Evolutionary conservation across 2,888 invertebrate genomes (phyloP), one percentile per base, ranked within the genome.

Genomic region (Coremacera marginata): DNA sequence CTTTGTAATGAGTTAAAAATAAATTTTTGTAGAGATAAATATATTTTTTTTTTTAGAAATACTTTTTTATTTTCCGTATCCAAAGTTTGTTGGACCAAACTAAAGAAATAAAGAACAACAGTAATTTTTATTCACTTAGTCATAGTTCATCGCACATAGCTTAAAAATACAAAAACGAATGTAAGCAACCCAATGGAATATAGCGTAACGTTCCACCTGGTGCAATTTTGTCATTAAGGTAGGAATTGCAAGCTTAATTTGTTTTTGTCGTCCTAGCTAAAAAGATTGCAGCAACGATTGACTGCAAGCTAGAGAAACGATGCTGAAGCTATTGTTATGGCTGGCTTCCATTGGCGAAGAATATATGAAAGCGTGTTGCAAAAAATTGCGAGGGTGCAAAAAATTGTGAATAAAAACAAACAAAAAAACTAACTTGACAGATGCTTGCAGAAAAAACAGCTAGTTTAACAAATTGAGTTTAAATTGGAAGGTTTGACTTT

Each of bases 391-490:
- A n/a, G n/a, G n/a, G n/a, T n/a, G n/a, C n/a, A n/a, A n/a, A n/a
- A n/a, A n/a, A n/a, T n/a, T n/a, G n/a, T n/a, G n/a, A n/a, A n/a
- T n/a, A 31, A 31, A 31, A 31, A 31, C 31, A 31, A 31, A 22
- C 22, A 34, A 16, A 57, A 71, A 57, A 9, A 1, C 4, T 51
- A 51, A 8, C 16, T 11, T 57, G 70, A 70, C 71, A 71, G 65
- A 75, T 60, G 72, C 67, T 63, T 60, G 49, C 44, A 67, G 55
- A 65, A 78, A 62, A 67, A n/a, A 60, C 3, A 78, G 79, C 79
- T 80, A 82, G 82, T 82, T 82, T 81, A 81, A 80, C 81, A 84
- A 85, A 84, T 85, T 84, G 83, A 81, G 83, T 83, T 84, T 84
- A 84, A 84, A 85, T 84, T 85, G 83, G 82, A 80, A 80, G 82